Evolutionary conservation across 2,797 vertebrate species (phyloP), one percentile per base, ranked within the genome.

Genomic region (Phyllotis vaccarum): DNA sequence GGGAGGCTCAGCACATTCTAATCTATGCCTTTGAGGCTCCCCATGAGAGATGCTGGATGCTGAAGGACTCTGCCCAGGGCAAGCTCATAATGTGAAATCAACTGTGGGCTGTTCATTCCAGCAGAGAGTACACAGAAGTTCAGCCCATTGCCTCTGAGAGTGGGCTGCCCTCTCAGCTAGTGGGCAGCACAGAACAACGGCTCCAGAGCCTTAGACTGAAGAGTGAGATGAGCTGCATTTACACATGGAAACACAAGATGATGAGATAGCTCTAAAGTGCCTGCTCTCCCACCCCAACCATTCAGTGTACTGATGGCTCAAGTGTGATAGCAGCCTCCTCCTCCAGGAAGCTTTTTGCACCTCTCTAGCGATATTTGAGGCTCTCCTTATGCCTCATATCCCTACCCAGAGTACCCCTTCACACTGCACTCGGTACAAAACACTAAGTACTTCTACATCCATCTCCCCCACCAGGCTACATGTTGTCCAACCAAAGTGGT

Each of bases 21-120:
- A 94, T 72, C 74, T 66, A 94, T 89, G 46, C 46, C 90, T 91
- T 9, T 82, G 43, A 93, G 78, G 34, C 56, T 89, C 79, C 46
- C 2, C 2, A 31, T 34, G 12, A 89, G 34, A 72, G 27, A 89
- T 14, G 31, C 75, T 66, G 86, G 74, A 19, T 19, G 64, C 64
- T 86, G 52, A 70, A 80, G 90, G 94, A 76, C 64, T 86, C 90
- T 88, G 72, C 86, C 85, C n/a, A 43, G 34, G 22, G 29, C 90
- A 54, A 78, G 79, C 64, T 37, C 66, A 75, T 40, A 27, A 60
- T 24, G 54, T n/a, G 14, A 82, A 81, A 82, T 62, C 81, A 31
- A 60, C 31, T 27, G 74, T 54, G n/a, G 74, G 79, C 94, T 83
- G 6, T 37, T 86, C 37, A 54, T 16, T 75, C 81, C 92, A 34